Evolutionary conservation across 2,888 invertebrate species (phyloP), one percentile per base, ranked within the genome.

Genomic region (Agrochola circellaris): DNA sequence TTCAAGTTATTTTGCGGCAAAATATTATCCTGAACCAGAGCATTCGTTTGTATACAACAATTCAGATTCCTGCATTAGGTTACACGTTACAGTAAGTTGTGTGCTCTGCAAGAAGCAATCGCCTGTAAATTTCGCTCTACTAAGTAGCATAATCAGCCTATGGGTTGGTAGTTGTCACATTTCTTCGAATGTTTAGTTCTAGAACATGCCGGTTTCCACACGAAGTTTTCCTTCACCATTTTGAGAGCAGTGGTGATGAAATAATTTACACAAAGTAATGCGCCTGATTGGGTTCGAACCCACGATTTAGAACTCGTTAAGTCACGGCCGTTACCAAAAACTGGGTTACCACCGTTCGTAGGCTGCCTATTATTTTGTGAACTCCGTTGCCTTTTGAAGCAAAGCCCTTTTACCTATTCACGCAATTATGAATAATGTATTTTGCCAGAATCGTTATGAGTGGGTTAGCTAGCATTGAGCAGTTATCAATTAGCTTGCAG

Each of bases 401-500:
- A 38, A 73, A 5, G 23, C 26, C 23, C 38, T 17, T 17, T 26
- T 20, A 38, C 11, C 17, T 75, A 74, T 17, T 17, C 30, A 54
- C 6, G 17, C 5, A 13, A 51, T 38, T 38, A 26, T 42, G 15
- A 38, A 26, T 72, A 17, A 38, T 34, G 54, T 17, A 45, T 9
- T 42, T 30, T 45, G 0, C 20, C n/a, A 42, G 42, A n/a, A n/a
- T 7, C n/a, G 17, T 23, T 42, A n/a, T 17, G 13, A 30, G 48
- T 72, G n/a, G 45, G 8, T 17, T 34, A n/a, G n/a, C 42, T 72
- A 54, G 38, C 30, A 54, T 23, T 54, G 56, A 23, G 5, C 34
- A 23, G 13, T 8, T 9, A 54, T 56, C 70, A 56, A 75, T 79
- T 30, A 58, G 17, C 34, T 15, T 51, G 15, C 48, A 81, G 60